Evolutionary conservation across 2,888 invertebrate genomes (phyloP), one percentile per base, ranked within the genome.

Genomic region (Phalera bucephala): DNA sequence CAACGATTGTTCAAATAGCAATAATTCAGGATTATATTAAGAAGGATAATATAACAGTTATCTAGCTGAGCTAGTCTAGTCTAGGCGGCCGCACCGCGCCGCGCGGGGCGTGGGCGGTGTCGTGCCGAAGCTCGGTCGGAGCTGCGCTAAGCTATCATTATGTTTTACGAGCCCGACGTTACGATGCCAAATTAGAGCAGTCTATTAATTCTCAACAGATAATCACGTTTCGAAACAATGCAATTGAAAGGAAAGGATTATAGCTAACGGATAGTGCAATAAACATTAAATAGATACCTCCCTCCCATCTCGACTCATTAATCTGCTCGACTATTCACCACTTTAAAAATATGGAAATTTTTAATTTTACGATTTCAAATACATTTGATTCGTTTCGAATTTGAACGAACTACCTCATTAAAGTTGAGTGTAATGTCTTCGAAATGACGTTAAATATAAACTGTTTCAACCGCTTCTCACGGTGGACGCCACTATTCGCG

Each of bases 131-230:
- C 17, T 17, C 32, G 28, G 12, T 28, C 28, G 27, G 40, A 28
- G 36, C 36, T 33, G 29, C 34, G 33, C 17, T 14, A 19, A 19
- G 20, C 48, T 55, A 51, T 60, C 43, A 57, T 60, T 60, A 63
- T 35, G 37, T 45, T 40, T 42, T 37, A 48, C 45, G 52, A 56
- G 52, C 52, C 41, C 44, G 52, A 29, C 45, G 43, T 55, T 55
- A 55, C 52, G 50, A 44, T 33, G 42, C 41, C 47, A 47, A 58
- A 62, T 60, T 54, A 50, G 63, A 49, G 46, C 56, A 40, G 39
- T 33, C 51, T 45, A 50, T 49, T 55, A 40, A 53, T 55, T 50
- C 37, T 22, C 40, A 26, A 51, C 40, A 46, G 50, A 46, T 36
- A 36, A 29, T 29, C 29, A 29, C 19, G 29, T 29, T 29, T 29